phyloP scores from a whole-genome alignment of 2,888 invertebrate genomes.

The Dione juno region DNA sequence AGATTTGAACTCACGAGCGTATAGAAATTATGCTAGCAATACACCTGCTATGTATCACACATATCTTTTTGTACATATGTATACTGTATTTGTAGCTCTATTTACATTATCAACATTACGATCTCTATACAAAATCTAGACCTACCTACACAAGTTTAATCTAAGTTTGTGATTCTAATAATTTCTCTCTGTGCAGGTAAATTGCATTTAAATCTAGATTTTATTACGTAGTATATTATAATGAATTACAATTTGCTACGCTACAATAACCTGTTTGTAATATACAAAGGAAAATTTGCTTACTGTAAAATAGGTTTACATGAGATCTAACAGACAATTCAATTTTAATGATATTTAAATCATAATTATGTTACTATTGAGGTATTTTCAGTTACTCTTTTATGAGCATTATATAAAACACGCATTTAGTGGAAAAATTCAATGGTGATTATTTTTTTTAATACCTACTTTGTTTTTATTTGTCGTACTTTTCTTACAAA shows the following conservation, averaged over 20 bases:
- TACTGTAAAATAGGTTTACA: not conserved
- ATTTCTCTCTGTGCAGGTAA: not conserved
- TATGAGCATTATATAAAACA: too few relatives aligned
- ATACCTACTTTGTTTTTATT: too few relatives aligned
- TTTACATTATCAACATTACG: not conserved
- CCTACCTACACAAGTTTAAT: conserved; percentile 3
- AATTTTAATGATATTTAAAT: too few relatives aligned
- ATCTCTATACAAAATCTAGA: not conserved
- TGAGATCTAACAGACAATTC: not conserved
- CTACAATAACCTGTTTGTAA: conserved; percentile 3
- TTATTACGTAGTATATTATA: not conserved
- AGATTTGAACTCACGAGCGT: too few relatives aligned
- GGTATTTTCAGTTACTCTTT: too few relatives aligned
- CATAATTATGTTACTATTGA: too few relatives aligned
- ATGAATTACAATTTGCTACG: not conserved
- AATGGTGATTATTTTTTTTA: too few relatives aligned
- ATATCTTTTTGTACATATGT: not conserved
- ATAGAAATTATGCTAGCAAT: not conserved
- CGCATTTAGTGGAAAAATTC: too few relatives aligned
- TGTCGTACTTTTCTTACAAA: too few relatives aligned
- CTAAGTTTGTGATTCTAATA: conserved; percentile 13
- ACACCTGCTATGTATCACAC: too few relatives aligned
- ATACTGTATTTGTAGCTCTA: not conserved
- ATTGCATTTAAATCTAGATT: conserved; percentile 7
- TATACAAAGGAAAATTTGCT: conserved; percentile 16